phyloP scores from a whole-genome alignment of 2,797 vertebrate genomes.

The Sebastiscus albofasciatus region DNA sequence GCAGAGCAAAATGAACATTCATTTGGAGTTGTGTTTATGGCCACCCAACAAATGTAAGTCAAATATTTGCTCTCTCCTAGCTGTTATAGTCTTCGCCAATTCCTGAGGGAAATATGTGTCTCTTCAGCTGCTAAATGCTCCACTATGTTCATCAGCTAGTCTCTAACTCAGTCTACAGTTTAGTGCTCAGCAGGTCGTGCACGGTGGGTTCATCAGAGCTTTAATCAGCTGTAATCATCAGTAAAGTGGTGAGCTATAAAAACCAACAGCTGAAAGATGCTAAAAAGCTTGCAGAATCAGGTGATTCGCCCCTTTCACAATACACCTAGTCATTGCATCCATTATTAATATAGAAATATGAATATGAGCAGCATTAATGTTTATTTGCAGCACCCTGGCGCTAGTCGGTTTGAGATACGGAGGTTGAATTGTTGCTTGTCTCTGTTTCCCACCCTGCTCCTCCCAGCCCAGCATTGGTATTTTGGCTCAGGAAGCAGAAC shows the following conservation, averaged over 20 bases:
- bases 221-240: not conserved
- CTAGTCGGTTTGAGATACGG: not conserved
- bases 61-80: not conserved
- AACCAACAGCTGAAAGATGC: too few relatives aligned
- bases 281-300: too few relatives aligned
- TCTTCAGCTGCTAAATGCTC: not conserved
- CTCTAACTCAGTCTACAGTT: not conserved
- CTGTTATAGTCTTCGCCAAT: too few relatives aligned
- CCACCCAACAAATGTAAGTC: not conserved
- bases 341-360: not conserved
- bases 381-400: not conserved
- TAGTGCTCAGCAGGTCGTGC: not conserved
- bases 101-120: too few relatives aligned
- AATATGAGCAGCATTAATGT: not conserved
- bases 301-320: too few relatives aligned
- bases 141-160: not conserved
- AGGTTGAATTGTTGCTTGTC: not conserved
- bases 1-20: too few relatives aligned
- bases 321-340: not conserved
- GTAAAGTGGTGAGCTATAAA: not conserved
- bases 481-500: slow-evolving; percentile 37
- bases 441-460: not conserved
- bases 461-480: not conserved
- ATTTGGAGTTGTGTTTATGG: not conserved
- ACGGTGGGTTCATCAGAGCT: not conserved